Percentiles rank a stretch among this genome's conserved stretches.
Conservation (phyloP, 2,888 invertebrate species). For the Molorchus minor region DNA sequence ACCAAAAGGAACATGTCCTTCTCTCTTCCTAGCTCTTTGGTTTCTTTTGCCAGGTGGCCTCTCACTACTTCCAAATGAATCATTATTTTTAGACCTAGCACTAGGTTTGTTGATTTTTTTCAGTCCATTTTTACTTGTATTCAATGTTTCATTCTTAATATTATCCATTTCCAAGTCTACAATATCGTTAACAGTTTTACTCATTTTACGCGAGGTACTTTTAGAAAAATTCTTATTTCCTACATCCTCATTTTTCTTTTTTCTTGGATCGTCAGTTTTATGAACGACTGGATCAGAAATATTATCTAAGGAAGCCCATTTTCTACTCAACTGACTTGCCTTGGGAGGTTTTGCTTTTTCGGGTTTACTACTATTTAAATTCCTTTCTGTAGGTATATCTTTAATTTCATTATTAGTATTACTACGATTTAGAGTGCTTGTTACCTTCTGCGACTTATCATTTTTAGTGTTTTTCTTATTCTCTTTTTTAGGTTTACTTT, state of each 20-base stretch:
- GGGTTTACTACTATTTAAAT: slow-evolving; percentile 54
- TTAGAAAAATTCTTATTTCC: slow-evolving; percentile 64
- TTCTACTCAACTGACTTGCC: slow-evolving; percentile 62
- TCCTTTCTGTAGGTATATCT: slow-evolving; percentile 52
- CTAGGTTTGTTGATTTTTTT: slow-evolving; percentile 55
- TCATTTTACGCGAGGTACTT: slow-evolving; percentile 62
- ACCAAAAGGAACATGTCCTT: slow-evolving; percentile 60
- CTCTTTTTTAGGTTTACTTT: slow-evolving; percentile 59
- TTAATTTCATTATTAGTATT: slow-evolving; percentile 67
- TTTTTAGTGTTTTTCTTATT: slow-evolving; percentile 60
- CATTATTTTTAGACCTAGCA: slow-evolving; percentile 50
- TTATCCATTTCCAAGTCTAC: slow-evolving; percentile 52
- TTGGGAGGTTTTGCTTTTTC: slow-evolving; percentile 61
- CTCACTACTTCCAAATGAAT: slow-evolving; percentile 51
- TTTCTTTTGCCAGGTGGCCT: slow-evolving; percentile 64
- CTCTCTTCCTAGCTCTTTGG: slow-evolving; percentile 65
- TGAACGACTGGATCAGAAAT: slow-evolving; percentile 61
- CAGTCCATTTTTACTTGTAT: slow-evolving; percentile 51
- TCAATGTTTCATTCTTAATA: slow-evolving; percentile 52
- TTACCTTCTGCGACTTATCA: slow-evolving; percentile 57
- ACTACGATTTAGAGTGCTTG: slow-evolving; percentile 62
- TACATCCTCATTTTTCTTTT: slow-evolving; percentile 54
- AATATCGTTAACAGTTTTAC: slow-evolving; percentile 56
- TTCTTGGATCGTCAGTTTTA: slow-evolving; percentile 60
- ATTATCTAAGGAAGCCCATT: slow-evolving; percentile 71